A percentile compares a stretch with the other conserved stretches of the same genome.
Evolutionary conservation across 2,113 vertebrate genomes (phyloP).

Genomic region (Mustela nigripes): DNA sequence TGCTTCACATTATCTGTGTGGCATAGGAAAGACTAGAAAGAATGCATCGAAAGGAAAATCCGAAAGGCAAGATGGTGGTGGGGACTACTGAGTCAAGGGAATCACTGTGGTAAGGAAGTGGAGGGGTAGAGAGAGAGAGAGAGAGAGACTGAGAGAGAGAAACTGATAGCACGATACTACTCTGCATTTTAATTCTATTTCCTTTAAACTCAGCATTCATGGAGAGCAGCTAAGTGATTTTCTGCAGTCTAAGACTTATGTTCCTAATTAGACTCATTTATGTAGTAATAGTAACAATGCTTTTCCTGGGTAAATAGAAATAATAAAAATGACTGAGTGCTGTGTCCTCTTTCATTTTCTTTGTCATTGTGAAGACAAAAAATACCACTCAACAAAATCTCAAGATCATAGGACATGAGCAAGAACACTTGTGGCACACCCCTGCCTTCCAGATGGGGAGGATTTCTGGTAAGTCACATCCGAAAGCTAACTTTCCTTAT

Average conservation of each 20-base stretch:
- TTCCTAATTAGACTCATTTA: slow-evolving; percentile 71
- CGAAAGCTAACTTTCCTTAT: background rate
- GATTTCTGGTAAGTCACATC: background rate
- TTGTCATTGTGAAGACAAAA: slow-evolving; percentile 2
- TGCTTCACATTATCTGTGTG: slow-evolving; percentile 61
- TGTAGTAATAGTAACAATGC: background rate
- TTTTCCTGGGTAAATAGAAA: background rate
- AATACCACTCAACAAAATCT: background rate
- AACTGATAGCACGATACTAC: background rate
- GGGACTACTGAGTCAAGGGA: slow-evolving; percentile 23
- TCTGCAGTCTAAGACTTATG: slow-evolving; percentile 56
- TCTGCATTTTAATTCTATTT: slow-evolving; percentile 15
- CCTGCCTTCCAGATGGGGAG: background rate
- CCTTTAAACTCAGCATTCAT: background rate
- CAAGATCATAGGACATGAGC: background rate
- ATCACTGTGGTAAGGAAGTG: background rate
- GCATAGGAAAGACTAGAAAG: slow-evolving; percentile 42
- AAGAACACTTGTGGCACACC: background rate
- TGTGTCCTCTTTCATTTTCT: background rate
- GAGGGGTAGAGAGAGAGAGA: accelerated
- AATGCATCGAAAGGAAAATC: slow-evolving; percentile 41
- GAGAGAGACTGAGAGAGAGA: background rate
- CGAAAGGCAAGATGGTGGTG: background rate
- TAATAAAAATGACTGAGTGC: background rate
- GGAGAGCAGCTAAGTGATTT: slow-evolving; percentile 37